Evolutionary conservation across 2,113 vertebrate genomes (phyloP).

Genomic region (Microcebus lehilahytsara): DNA sequence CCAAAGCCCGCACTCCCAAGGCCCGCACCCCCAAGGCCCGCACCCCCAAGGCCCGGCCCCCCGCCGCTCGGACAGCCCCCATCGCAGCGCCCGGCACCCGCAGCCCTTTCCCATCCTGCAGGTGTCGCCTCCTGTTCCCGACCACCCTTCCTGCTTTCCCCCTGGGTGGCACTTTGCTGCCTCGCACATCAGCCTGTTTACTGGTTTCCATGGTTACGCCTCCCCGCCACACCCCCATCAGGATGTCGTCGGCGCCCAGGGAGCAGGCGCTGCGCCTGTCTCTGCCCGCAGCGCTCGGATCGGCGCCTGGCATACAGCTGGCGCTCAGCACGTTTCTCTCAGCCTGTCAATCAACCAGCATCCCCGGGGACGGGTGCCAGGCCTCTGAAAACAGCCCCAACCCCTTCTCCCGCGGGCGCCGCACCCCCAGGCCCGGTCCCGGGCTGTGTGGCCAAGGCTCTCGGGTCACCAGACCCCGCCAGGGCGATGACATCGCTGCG

Average conservation of each 20-base stretch:
- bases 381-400: background rate
- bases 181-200: slow-evolving; percentile 51
- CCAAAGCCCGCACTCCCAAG: no score
- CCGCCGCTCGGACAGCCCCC: background rate
- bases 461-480: background rate
- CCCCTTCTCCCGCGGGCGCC: background rate
- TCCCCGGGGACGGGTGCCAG: background rate
- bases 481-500: background rate
- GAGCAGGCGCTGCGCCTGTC: background rate
- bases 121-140: background rate
- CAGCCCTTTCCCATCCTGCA: background rate
- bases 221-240: slow-evolving; percentile 22
- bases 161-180: background rate
- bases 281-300: background rate
- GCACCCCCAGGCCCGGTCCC: background rate
- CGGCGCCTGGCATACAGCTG: background rate
- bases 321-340: background rate
- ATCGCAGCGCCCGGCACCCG: background rate
- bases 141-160: background rate
- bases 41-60: no score
- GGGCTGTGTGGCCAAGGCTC: background rate
- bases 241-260: background rate
- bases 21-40: no score
- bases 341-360: background rate
- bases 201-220: slow-evolving; percentile 66